These are phyloP conservation scores for Leistus spinibarbis DNA, from an alignment of 2,888 invertebrate genomes.

Conservation along the genomic window DNA sequence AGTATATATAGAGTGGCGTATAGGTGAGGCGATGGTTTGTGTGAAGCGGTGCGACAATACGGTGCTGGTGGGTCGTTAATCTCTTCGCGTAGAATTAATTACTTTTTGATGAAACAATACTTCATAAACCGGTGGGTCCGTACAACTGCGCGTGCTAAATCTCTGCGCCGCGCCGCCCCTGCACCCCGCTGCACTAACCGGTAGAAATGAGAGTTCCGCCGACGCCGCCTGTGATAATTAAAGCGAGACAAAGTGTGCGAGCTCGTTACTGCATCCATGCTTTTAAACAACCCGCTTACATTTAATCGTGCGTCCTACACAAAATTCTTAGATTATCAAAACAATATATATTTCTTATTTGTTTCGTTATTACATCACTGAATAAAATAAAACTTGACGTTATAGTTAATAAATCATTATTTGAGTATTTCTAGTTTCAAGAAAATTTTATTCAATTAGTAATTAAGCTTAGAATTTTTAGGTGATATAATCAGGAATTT, in stretches of 20 bases:
- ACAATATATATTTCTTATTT: no score
- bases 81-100: slow-evolving; percentile 22
- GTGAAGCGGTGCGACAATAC: not conserved
- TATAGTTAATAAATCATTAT: no score
- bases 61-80: slow-evolving; percentile 4
- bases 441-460: no score
- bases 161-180: not conserved
- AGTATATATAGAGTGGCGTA: no score
- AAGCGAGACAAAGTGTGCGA: slow-evolving; percentile 12
- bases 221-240: slow-evolving; percentile 16
- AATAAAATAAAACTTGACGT: no score
- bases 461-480: no score
- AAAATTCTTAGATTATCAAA: no score
- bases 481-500: no score
- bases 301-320: not conserved
- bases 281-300: not conserved
- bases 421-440: no score
- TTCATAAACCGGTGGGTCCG: slow-evolving; percentile 9
- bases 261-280: not conserved
- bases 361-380: no score
- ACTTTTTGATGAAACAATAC: slow-evolving; percentile 29
- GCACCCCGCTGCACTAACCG: not conserved
- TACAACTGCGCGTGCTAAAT: not conserved
- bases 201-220: not conserved
- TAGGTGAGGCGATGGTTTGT: not conserved